Evolutionary conservation across 2,113 vertebrate species (phyloP).

Genomic region (Lontra canadensis): DNA sequence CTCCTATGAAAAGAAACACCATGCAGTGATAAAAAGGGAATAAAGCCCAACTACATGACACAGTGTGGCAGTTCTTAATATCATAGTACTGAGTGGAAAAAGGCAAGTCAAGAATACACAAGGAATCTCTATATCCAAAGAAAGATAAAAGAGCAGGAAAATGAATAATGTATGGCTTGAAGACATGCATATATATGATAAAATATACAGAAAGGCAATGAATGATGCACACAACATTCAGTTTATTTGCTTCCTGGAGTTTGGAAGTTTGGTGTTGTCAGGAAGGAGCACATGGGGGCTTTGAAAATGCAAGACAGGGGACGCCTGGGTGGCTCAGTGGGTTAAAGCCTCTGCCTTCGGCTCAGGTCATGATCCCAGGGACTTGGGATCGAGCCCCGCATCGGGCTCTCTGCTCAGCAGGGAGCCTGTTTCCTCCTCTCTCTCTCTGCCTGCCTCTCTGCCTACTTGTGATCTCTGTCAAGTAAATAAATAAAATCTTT

Average conservation of each 20-base stretch:
- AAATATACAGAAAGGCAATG: background rate
- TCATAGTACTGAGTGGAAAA: background rate
- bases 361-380: too few species aligned
- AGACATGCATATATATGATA: background rate
- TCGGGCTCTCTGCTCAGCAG: too few species aligned
- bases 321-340: too few species aligned
- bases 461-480: too few species aligned
- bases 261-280: background rate
- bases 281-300: background rate
- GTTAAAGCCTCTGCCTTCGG: too few species aligned
- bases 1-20: background rate
- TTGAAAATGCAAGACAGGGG: background rate
- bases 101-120: background rate
- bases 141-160: background rate
- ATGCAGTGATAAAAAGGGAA: background rate
- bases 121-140: background rate
- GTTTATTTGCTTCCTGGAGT: background rate
- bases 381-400: too few species aligned
- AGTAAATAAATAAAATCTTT: too few species aligned
- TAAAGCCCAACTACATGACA: background rate
- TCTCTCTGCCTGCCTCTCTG: too few species aligned
- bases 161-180: background rate
- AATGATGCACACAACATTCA: background rate
- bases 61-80: background rate
- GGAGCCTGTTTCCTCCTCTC: too few species aligned